phyloP scores from a whole-genome alignment of 2,797 vertebrate species.

The Scolopax bukidnonensis region DNA sequence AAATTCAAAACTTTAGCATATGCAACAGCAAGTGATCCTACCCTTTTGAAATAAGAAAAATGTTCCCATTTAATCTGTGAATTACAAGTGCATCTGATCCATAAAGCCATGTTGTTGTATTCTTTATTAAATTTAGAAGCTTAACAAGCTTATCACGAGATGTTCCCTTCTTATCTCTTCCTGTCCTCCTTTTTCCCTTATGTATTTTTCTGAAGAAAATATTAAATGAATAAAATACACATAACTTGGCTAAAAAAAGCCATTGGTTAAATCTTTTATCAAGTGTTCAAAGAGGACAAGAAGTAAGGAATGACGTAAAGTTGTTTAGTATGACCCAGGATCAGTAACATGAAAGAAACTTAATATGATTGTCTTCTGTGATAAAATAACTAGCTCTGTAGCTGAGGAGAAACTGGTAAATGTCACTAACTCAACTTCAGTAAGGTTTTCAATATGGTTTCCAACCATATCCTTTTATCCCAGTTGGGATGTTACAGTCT shows the following conservation, averaged over 20 bases:
- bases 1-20: not conserved
- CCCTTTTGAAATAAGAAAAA: not conserved
- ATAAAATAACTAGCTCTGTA: not conserved
- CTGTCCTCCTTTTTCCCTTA: not conserved
- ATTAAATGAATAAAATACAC: not conserved
- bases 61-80: not conserved
- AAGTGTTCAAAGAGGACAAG: not conserved
- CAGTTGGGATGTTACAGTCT: not conserved
- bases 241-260: not conserved
- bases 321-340: not conserved
- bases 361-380: not conserved
- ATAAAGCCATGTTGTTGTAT: not conserved
- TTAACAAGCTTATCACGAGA: constrained; percentile 26
- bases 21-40: not conserved
- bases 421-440: not conserved
- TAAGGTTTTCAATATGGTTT: not conserved
- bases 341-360: not conserved
- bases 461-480: not conserved
- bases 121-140: constrained; percentile 35
- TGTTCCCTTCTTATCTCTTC: constrained; percentile 17
- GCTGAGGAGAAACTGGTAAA: not conserved
- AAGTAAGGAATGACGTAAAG: not conserved
- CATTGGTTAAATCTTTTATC: not conserved
- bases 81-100: constrained; percentile 24
- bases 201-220: not conserved